Base-by-base conservation (phyloP, 2,797 vertebrate species). In the Labeo calbasu region DNA sequence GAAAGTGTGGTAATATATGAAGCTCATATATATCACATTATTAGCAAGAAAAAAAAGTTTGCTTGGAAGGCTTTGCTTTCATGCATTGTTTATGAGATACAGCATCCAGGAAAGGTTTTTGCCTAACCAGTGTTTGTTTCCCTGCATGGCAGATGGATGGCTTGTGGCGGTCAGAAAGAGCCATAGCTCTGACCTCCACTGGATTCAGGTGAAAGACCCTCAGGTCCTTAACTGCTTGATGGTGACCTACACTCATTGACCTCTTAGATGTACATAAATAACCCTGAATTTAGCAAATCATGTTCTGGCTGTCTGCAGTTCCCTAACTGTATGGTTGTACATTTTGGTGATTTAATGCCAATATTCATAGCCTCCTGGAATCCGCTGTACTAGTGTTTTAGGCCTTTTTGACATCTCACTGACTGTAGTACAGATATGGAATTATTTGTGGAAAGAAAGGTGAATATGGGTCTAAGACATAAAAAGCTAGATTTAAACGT, bases 211-310 rank as follows among this genome's bases (percentile, higher is more conserved):
- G n/a, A 21, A 19, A 84, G 68, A 69, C 79, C 57, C 28, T 25
- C 9, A 66, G 79, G 83, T 43, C 36, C 79, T 43, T 59, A 85
- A 14, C 48, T 57, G 15, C 32, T 51, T 66, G 79, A 87, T 57
- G 14, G 55, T 59, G 73, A 61, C 79, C 75, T 59, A 63, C 75
- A 77, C 55, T 46, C 4, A 15, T 14, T 28, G 57, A 61, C 57
- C 43, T 71, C 69, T 46, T 77, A 76, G 51, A 76, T 76, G 28
- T n/a, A 40, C 51, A 17, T 65, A 9, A 32, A 65, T 65, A 65
- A 65, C 25, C 25, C 61, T 28, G 25, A 32, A 65, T 32, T 57
- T 76, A 76, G 11, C 32, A 55, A 36, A 77, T 25, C 48, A 51
- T 51, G 50, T 19, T 32, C 71, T 21, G 25, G 1, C 50, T 19